These are phyloP conservation scores for Donacobius atricapilla DNA, from an alignment of 2,113 vertebrate genomes.

Conservation along the genomic window DNA sequence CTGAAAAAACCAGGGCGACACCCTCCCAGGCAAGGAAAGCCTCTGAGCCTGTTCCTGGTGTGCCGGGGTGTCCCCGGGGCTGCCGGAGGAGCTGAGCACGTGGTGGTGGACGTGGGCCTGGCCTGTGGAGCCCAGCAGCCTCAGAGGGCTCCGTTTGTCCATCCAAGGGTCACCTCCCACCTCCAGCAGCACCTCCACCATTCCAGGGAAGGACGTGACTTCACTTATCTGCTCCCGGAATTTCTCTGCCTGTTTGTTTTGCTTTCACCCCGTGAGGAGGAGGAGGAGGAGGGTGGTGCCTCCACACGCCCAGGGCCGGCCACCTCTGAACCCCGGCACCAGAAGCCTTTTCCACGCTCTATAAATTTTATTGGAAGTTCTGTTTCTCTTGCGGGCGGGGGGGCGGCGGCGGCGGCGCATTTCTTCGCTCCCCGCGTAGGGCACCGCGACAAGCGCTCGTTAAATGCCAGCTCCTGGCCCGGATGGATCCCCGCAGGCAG, in stretches of 20 bases:
- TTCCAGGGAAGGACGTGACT: neutral
- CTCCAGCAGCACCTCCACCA: neutral
- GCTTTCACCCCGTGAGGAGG: neutral
- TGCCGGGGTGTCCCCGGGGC: neutral
- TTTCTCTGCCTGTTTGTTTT: constrained; percentile 21
- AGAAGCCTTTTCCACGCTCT: constrained; percentile 74
- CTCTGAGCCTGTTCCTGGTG: neutral
- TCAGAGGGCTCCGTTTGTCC: neutral
- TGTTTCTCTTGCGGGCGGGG: constrained; percentile 5
- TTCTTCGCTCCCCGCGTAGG: neutral
- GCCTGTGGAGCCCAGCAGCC: neutral
- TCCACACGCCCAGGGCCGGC: neutral
- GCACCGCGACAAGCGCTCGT: constrained; percentile 49
- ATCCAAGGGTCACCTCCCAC: neutral
- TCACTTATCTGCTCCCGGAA: neutral
- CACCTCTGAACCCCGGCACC: constrained; percentile 13
- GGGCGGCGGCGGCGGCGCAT: neutral
- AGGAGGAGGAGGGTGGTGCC: constrained; percentile 2
- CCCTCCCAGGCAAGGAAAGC: neutral
- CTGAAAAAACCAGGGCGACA: too few relatives aligned
- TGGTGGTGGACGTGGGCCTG: neutral
- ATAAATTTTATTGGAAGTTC: constrained; percentile 75
- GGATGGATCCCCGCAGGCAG: constrained; percentile 51
- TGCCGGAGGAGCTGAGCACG: neutral
- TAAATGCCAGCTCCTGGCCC: constrained; percentile 25